phyloP scores from a whole-genome alignment of 2,888 invertebrate species.

The Ferdinandea cuprea region DNA sequence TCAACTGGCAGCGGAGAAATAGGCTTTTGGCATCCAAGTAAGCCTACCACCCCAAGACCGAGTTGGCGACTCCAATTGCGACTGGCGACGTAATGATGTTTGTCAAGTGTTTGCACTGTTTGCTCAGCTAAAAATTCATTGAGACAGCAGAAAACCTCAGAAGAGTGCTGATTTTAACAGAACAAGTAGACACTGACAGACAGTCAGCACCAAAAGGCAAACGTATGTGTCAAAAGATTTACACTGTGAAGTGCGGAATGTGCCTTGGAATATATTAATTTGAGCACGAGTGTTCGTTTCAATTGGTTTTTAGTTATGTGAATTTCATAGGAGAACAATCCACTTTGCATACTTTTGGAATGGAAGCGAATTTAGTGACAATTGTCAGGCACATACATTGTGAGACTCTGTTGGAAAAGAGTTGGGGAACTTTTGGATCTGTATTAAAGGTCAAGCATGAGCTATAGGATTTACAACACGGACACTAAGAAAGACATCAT shows the following conservation, averaged over 20 bases:
- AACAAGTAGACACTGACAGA: constrained; percentile 54
- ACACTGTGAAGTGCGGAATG: constrained; percentile 3
- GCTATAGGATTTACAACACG: no score
- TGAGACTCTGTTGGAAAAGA: no score
- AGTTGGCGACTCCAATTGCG: constrained; percentile 63
- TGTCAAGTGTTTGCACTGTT: constrained; percentile 70
- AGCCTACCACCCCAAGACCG: constrained; percentile 28
- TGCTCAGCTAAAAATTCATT: constrained; percentile 68
- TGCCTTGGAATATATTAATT: constrained; percentile 63
- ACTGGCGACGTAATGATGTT: constrained; percentile 73
- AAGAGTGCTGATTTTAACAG: constrained; percentile 2
- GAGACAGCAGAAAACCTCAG: constrained; percentile 65
- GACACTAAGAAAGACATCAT: no score
- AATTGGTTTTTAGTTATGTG: neutral
- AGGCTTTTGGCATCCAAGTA: constrained; percentile 52
- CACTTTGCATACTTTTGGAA: neutral
- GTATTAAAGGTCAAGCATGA: no score
- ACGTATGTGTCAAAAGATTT: constrained; percentile 37
- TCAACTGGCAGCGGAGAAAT: constrained; percentile 35
- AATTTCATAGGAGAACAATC: neutral
- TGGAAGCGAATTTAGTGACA: no score
- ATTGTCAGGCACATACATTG: no score
- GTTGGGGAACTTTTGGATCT: no score
- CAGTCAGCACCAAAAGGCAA: constrained; percentile 39
- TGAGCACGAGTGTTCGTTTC: neutral